phyloP scores from a whole-genome alignment of 2,888 invertebrate genomes.

The Bombyx huttoni region DNA sequence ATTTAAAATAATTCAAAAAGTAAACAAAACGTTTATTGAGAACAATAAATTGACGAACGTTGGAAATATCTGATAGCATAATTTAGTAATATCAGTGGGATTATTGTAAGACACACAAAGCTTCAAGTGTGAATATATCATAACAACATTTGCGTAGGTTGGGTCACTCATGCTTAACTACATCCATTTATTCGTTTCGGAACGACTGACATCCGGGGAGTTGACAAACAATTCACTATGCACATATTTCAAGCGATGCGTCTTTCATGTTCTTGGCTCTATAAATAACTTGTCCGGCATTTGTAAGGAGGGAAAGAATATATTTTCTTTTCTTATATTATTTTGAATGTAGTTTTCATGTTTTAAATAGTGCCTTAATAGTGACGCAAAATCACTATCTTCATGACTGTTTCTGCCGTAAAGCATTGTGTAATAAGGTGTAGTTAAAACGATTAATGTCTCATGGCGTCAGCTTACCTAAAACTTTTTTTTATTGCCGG shows the following conservation, averaged over 20 bases:
- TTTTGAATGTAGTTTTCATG: background rate
- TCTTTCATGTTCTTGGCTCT: background rate
- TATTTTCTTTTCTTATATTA: background rate
- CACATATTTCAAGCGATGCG: conserved; percentile 5
- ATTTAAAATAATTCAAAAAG: background rate
- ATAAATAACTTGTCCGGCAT: background rate
- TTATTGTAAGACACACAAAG: too few species aligned
- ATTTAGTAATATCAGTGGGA: background rate
- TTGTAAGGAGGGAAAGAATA: background rate
- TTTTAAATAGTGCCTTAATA: too few species aligned
- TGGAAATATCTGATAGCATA: background rate
- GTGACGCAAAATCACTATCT: too few species aligned
- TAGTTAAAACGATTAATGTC: too few species aligned
- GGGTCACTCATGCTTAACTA: conserved; percentile 11
- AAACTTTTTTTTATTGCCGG: too few species aligned
- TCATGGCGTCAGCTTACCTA: too few species aligned
- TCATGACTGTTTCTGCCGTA: too few species aligned
- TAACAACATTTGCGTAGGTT: background rate
- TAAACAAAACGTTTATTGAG: background rate
- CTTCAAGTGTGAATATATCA: too few species aligned
- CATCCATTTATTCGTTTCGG: conserved; percentile 17
- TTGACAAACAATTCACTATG: conserved; percentile 12
- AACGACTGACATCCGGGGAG: conserved; percentile 17
- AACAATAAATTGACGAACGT: background rate
- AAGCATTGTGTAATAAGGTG: too few species aligned